Conservation (phyloP, 2,888 invertebrate genomes). For the Ommatoiulus sabulosus region DNA sequence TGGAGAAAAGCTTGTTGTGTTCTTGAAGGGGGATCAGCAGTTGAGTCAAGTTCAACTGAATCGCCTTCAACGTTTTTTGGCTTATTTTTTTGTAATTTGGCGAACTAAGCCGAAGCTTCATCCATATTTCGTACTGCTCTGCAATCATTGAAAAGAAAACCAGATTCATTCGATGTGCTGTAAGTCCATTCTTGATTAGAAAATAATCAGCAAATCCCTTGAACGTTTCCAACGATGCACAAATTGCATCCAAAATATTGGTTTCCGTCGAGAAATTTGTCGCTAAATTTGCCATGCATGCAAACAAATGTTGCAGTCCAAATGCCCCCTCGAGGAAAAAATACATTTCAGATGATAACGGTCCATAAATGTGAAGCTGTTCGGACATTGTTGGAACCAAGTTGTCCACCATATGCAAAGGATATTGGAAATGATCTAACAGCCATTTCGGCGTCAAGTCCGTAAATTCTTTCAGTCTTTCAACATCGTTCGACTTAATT, state of each 20-base stretch:
- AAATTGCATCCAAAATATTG: not conserved
- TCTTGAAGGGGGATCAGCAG: not conserved
- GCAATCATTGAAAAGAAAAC: not conserved
- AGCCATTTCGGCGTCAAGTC: not conserved
- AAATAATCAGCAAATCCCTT: not conserved
- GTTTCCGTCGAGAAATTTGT: not conserved
- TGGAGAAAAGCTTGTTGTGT: not conserved
- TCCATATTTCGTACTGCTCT: not conserved
- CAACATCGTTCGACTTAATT: not conserved
- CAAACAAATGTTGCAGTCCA: not conserved
- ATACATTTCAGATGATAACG: not conserved
- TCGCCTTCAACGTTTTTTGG: not conserved
- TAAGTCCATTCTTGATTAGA: not conserved
- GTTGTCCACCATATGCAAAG: not conserved
- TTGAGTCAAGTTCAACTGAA: not conserved
- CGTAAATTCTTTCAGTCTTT: not conserved
- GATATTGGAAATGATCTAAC: not conserved
- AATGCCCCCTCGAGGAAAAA: not conserved
- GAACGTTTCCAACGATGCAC: slow-evolving; percentile 3
- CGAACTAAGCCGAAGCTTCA: not conserved
- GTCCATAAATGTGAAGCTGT: not conserved
- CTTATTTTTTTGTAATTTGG: not conserved
- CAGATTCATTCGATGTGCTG: not conserved
- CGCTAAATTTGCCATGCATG: not conserved
- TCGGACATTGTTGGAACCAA: not conserved